phyloP scores from a whole-genome alignment of 1,140 invertebrate genomes.

The Tetramorium simillimum region DNA sequence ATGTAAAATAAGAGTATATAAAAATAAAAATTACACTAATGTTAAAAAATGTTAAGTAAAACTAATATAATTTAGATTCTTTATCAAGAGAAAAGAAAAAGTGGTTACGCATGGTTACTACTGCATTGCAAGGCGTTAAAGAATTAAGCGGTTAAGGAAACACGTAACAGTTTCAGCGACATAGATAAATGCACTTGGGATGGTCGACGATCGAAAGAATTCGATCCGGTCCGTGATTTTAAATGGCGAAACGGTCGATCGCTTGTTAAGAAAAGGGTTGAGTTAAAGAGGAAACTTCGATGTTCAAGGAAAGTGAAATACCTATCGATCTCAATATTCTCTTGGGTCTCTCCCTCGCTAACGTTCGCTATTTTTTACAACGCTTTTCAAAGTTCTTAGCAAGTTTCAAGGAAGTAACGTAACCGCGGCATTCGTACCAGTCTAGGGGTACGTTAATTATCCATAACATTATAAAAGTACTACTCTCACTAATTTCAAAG shows the following conservation, averaged over 20 bases:
- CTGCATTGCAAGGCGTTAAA: not conserved
- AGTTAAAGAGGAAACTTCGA: conserved; percentile 45
- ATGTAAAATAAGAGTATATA: not conserved
- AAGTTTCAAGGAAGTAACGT: conserved; percentile 13
- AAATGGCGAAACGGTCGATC: conserved; percentile 32
- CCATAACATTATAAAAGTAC: not conserved
- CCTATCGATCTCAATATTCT: conserved; percentile 44
- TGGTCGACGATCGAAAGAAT: not conserved
- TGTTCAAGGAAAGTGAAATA: conserved; percentile 50
- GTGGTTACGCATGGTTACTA: not conserved
- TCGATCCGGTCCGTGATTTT: conserved; percentile 38
- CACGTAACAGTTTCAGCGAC: not conserved
- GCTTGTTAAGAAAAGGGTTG: conserved; percentile 19
- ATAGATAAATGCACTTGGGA: conserved; percentile 7
- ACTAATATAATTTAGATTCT: not conserved
- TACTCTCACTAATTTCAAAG: not conserved
- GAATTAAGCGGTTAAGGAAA: conserved; percentile 25
- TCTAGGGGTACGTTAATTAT: not conserved
- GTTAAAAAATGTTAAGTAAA: not conserved
- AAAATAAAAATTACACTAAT: not conserved
- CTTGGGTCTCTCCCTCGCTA: not conserved
- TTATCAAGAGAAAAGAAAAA: not conserved
- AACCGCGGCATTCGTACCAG: not conserved
- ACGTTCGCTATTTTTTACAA: conserved; percentile 38
- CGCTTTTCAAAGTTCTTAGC: not conserved